Percentiles rank a stretch among this genome's conserved stretches.
Conservation (phyloP, 2,113 vertebrate species). For the Vulpes lagopus region DNA sequence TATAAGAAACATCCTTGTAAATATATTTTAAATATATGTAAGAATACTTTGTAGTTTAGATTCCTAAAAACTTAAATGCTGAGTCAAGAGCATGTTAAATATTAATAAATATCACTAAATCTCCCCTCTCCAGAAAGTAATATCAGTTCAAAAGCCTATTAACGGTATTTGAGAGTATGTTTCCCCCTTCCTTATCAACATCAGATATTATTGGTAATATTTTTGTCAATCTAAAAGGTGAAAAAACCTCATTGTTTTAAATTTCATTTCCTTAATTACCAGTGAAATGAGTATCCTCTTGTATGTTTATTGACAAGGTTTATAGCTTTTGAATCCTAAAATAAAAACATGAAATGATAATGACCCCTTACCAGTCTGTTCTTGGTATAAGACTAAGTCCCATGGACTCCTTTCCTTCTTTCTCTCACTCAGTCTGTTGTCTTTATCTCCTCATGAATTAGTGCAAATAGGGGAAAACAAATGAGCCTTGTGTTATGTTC, state of each 20-base stretch:
- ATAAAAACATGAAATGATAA: background rate
- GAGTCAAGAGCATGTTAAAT: background rate
- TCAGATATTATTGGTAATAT: background rate
- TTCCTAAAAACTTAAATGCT: slow-evolving; percentile 54
- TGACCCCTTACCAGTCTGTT: background rate
- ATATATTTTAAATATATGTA: slow-evolving; percentile 5
- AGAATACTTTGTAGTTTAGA: background rate
- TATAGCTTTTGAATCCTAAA: slow-evolving; percentile 32
- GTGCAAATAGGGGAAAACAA: slow-evolving; percentile 42
- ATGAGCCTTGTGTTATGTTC: slow-evolving; percentile 28
- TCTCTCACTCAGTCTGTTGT: background rate
- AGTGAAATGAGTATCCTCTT: background rate
- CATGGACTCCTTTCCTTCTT: background rate
- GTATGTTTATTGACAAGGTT: background rate
- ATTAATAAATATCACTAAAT: slow-evolving; percentile 27
- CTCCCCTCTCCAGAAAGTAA: background rate
- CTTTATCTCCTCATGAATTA: slow-evolving; percentile 48
- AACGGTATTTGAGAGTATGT: background rate
- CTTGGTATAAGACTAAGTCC: background rate
- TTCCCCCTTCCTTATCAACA: background rate
- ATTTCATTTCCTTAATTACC: slow-evolving; percentile 51
- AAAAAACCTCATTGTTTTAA: slow-evolving; percentile 8
- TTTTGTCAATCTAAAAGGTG: slow-evolving; percentile 4
- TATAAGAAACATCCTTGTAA: background rate
- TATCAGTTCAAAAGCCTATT: slow-evolving; percentile 35